Percentiles rank a stretch among this genome's conserved stretches.
Conservation (phyloP, 2,113 vertebrate species). For the Sylvilagus bachmani region DNA sequence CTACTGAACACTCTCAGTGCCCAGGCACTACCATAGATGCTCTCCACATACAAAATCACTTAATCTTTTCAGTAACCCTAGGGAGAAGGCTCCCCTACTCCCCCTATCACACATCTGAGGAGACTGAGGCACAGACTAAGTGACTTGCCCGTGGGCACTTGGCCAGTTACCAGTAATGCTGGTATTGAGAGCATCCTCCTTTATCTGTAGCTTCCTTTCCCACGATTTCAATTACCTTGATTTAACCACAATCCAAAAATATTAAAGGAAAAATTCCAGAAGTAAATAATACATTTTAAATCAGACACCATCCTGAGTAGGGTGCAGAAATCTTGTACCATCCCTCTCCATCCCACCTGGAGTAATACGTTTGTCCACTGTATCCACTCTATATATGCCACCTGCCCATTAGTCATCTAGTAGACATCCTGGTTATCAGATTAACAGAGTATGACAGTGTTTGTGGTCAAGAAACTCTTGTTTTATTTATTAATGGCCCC, state of each 20-base stretch:
- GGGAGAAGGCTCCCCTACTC: neutral
- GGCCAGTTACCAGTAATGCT: neutral
- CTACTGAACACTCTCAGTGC: neutral
- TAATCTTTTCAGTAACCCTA: neutral
- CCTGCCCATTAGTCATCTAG: neutral
- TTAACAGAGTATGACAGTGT: neutral
- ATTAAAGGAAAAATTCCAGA: neutral
- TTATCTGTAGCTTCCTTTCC: neutral
- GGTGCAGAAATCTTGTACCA: neutral
- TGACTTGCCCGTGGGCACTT: neutral
- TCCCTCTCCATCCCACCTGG: neutral
- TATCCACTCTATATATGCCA: neutral
- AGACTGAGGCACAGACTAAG: constrained; percentile 16
- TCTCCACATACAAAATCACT: neutral
- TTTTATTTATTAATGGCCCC: constrained; percentile 6
- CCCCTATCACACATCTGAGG: neutral
- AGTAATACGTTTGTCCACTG: neutral
- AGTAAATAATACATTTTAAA: neutral
- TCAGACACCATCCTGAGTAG: neutral
- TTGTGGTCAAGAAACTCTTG: neutral
- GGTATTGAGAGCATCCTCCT: neutral
- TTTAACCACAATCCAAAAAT: neutral
- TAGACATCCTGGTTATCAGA: neutral
- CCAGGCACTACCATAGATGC: neutral
- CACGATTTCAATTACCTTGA: neutral